These are phyloP conservation scores for Chloropsis cyanopogon DNA, from an alignment of 2,113 vertebrate genomes.

Conservation along the genomic window DNA sequence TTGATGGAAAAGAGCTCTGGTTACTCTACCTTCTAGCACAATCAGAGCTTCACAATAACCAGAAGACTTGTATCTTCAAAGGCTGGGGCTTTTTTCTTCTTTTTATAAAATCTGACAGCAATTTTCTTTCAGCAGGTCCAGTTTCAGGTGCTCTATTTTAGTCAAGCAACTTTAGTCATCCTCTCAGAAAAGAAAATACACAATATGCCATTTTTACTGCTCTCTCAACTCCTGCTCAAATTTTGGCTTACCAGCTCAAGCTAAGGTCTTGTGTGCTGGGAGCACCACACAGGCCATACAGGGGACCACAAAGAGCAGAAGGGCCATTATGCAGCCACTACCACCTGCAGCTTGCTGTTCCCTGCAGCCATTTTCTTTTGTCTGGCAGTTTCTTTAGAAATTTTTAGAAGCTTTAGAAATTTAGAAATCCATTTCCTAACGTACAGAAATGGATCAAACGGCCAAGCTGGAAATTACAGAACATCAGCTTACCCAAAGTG, in stretches of 20 bases:
- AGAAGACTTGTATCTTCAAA: background rate
- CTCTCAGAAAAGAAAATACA: background rate
- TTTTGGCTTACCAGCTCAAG: background rate
- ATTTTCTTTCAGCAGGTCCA: background rate
- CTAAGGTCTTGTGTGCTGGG: background rate
- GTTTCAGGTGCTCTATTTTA: background rate
- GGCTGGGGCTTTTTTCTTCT: background rate
- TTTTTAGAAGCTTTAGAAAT: too few relatives aligned
- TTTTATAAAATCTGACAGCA: background rate
- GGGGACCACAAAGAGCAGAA: background rate
- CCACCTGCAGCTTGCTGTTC: background rate
- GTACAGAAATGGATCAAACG: background rate
- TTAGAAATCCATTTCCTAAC: background rate
- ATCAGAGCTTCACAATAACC: background rate
- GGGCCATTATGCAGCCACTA: background rate
- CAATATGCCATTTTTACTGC: background rate
- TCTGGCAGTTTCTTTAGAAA: background rate
- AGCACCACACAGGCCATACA: background rate
- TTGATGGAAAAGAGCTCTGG: background rate
- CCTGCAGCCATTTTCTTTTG: background rate
- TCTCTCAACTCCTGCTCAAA: background rate
- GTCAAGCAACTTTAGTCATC: background rate
- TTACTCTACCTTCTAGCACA: background rate
- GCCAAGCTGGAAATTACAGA: background rate
- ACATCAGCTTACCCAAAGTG: background rate